Evolutionary conservation across 2,113 vertebrate genomes (phyloP).

Genomic region (Sylvia atricapilla): DNA sequence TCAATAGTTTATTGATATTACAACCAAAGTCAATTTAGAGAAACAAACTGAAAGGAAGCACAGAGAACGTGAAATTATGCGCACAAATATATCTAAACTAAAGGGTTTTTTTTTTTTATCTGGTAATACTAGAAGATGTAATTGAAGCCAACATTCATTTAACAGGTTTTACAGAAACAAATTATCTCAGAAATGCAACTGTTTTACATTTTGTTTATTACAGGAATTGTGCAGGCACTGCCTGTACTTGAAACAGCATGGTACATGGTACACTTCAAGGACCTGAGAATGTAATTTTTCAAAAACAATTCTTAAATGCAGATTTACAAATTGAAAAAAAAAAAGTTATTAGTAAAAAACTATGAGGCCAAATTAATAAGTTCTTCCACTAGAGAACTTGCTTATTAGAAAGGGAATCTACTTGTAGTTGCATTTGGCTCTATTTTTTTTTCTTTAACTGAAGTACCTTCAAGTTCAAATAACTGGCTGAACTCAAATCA

Average conservation of each 20-base stretch:
- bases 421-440: not conserved
- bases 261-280: not conserved
- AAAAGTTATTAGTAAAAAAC: not conserved
- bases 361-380: not conserved
- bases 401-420: not conserved
- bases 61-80: not conserved
- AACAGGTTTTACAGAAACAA: not conserved
- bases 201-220: not conserved
- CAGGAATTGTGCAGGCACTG: not conserved
- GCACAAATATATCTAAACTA: not conserved
- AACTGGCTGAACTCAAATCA: not conserved
- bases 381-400: not conserved
- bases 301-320: not conserved
- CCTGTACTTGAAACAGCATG: not conserved
- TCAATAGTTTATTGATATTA: not conserved
- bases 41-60: not conserved
- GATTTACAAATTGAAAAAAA: not conserved
- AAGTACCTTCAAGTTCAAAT: not conserved
- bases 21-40: not conserved
- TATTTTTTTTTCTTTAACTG: not conserved
- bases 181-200: not conserved
- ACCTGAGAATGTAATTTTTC: not conserved
- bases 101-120: not conserved
- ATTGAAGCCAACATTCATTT: not conserved
- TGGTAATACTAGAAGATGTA: not conserved